Percentiles rank a stretch among this genome's conserved stretches.
Conservation (phyloP, 2,113 vertebrate genomes). For the Poeciliopsis prolifica region DNA sequence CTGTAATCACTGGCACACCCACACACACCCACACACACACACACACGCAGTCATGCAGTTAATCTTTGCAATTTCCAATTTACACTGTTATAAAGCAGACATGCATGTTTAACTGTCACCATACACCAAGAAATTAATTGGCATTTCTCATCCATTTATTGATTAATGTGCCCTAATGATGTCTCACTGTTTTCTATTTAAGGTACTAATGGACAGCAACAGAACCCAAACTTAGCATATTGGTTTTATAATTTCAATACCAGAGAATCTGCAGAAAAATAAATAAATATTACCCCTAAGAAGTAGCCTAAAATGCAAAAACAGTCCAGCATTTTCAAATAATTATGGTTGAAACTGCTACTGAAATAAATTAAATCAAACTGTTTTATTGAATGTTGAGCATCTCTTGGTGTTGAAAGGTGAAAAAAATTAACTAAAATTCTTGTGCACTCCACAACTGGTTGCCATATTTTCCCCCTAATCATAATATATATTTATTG, state of each 20-base stretch:
- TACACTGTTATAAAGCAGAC: slow-evolving; percentile 3
- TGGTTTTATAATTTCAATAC: slow-evolving; percentile 39
- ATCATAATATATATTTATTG: slow-evolving; percentile 50
- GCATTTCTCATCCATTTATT: slow-evolving; percentile 49
- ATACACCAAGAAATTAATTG: slow-evolving; percentile 47
- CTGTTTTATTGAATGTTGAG: not conserved
- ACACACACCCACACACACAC: no score
- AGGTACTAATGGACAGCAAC: slow-evolving; percentile 69
- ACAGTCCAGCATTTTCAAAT: slow-evolving; percentile 6
- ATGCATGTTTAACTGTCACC: slow-evolving; percentile 44
- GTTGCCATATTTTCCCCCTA: not conserved
- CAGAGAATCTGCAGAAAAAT: slow-evolving; percentile 21
- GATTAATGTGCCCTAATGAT: slow-evolving; percentile 67
- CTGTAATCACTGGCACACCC: no score
- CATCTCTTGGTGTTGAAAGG: slow-evolving; percentile 2
- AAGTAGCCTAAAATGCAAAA: not conserved
- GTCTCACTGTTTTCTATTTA: slow-evolving; percentile 53
- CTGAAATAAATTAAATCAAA: slow-evolving; percentile 37
- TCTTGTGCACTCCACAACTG: slow-evolving; percentile 22
- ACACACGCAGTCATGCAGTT: no score
- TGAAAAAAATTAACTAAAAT: slow-evolving; percentile 29
- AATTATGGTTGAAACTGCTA: slow-evolving; percentile 4
- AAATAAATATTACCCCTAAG: not conserved
- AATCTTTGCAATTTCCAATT: not conserved
- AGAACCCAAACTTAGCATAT: slow-evolving; percentile 60